phyloP scores from a whole-genome alignment of 37 sponge, comb jelly and placozoan species.

The Bolinopsis microptera region DNA sequence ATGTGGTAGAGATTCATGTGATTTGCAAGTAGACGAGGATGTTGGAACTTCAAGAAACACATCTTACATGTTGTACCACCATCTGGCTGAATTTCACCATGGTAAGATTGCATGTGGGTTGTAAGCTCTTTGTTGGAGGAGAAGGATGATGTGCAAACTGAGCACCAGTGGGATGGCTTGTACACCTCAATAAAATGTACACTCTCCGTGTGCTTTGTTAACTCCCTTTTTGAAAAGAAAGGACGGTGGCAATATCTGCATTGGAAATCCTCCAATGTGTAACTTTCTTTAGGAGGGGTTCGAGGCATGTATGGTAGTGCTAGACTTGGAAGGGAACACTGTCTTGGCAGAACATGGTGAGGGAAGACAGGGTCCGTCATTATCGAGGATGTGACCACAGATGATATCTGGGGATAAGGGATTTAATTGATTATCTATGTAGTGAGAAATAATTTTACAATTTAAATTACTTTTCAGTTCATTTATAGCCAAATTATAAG shows the following conservation, averaged over 20 bases:
- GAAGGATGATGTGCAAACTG: conserved; percentile 31
- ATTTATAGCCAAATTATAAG: no score
- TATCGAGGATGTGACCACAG: neutral
- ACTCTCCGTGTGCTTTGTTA: conserved; percentile 50
- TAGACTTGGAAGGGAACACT: conserved; percentile 53
- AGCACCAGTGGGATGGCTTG: conserved; percentile 62
- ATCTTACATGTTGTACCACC: conserved; percentile 26
- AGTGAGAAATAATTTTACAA: neutral
- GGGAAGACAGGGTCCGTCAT: conserved; percentile 3
- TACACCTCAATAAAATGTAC: conserved; percentile 56
- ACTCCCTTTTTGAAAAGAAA: conserved; percentile 48
- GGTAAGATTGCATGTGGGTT: conserved; percentile 42
- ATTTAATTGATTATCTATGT: neutral
- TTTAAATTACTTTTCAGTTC: neutral
- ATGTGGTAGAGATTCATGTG: conserved; percentile 38
- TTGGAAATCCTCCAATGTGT: conserved; percentile 58
- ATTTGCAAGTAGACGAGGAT: neutral
- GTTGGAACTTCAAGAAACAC: conserved; percentile 53
- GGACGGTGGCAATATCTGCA: conserved; percentile 49
- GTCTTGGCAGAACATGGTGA: conserved; percentile 34
- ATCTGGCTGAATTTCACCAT: neutral
- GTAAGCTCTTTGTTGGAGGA: conserved; percentile 46
- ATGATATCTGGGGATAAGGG: conserved; percentile 4
- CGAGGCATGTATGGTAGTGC: conserved; percentile 56
- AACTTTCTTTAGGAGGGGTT: conserved; percentile 53